Base-by-base conservation (phyloP, 1,140 invertebrate genomes). In the Danaus plexippus region DNA sequence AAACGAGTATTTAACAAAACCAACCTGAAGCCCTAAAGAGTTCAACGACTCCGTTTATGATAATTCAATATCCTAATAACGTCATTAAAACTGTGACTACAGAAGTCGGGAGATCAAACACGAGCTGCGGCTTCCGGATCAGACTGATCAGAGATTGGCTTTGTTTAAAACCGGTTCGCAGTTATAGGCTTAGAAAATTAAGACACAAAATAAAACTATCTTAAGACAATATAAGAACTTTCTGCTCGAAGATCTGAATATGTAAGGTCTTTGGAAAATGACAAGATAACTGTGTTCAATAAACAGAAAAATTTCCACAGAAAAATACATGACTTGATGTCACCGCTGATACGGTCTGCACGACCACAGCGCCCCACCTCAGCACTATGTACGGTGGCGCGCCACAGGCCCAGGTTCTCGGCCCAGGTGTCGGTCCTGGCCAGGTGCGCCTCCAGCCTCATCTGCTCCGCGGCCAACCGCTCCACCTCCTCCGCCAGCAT, bases 371-470 rank as follows among this genome's bases (percentile, higher is more conserved):
- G 15, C 15, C 18, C 44, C 83, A 95, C 93, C 87, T 95, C 93
- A 10, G 93, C 93, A 67, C 91, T 94, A 75, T 95, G 92, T 7
- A 97, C 92, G 48, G 92, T 90, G 8, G 94, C 94, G 62, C 92
- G 90, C 96, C 95, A 97, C 57, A 90, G 89, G 13, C 95, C 95
- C 54, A 96, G 88, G 80, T 97, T 94, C 65, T 96, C 94, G 2
- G 92, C 94, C 96, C 96, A 97, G 48, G 92, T 91, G 85, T 96
- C 94, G 0, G 95, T 96, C 43, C 95, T 89, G n/a, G 91, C 90
- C 40, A 97, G 88, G 85, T 97, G 95, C 1, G 92, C 92, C 76
- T 96, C 94, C 10, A 96, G 75, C 59, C 94, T 90, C 54, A 92
- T 82, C 72, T 93, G 92, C 68, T 96, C 95, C 2, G 90, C 90